Conservation (phyloP, 35 echinoderm and acorn worm species). For the Nesometra sesokonis region DNA sequence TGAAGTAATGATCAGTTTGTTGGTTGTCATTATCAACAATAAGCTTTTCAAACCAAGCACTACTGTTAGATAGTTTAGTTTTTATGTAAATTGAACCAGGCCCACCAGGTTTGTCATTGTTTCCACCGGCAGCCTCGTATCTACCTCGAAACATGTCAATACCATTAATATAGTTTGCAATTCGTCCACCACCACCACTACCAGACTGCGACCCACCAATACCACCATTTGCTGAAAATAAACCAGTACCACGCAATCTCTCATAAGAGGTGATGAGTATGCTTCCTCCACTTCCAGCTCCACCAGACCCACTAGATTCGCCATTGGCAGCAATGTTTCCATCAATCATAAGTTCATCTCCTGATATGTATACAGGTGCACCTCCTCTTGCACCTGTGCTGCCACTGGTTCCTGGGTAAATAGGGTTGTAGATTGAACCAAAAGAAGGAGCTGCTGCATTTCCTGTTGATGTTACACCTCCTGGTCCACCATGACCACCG, state of each 20-base stretch:
- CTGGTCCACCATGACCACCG: constrained; percentile 64
- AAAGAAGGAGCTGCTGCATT: constrained; percentile 39
- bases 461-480: constrained; percentile 34
- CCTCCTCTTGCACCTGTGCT: constrained; percentile 50
- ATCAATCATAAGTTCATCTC: constrained; percentile 40
- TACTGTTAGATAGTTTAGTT: background rate
- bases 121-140: constrained; percentile 33
- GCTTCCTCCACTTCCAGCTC: constrained; percentile 75
- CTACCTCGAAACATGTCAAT: constrained; percentile 29
- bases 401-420: constrained; percentile 32
- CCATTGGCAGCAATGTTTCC: constrained; percentile 50
- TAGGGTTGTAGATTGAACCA: constrained; percentile 62
- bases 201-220: constrained; percentile 14
- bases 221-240: constrained; percentile 48
- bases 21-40: constrained; percentile 73
- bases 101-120: constrained; percentile 33
- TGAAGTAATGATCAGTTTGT: constrained; percentile 57
- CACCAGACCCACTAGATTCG: background rate
- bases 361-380: constrained; percentile 23
- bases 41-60: constrained; percentile 30
- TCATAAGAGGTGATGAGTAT: constrained; percentile 29
- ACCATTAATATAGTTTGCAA: constrained; percentile 36
- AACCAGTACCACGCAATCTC: constrained; percentile 31
- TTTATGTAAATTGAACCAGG: constrained; percentile 70
- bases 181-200: constrained; percentile 76